These are phyloP conservation scores for Halichoerus grypus DNA, from an alignment of 2,113 vertebrate genomes.

Conservation along the genomic window DNA sequence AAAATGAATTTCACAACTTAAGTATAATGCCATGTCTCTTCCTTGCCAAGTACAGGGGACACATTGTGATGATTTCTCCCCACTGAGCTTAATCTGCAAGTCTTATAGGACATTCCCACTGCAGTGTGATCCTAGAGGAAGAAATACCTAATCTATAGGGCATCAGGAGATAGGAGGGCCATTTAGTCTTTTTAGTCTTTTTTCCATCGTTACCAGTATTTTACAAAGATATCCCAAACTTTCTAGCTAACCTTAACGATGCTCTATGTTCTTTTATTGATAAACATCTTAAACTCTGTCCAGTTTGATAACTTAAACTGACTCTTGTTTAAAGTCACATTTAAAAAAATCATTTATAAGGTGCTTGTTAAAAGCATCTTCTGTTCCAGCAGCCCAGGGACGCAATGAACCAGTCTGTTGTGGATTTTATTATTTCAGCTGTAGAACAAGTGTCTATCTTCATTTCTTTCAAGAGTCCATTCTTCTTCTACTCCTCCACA, in stretches of 20 bases:
- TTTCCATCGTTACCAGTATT: neutral
- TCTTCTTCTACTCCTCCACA: fast-evolving
- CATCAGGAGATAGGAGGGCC: too few relatives aligned
- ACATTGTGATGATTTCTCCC: conserved; percentile 25
- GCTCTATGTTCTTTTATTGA: neutral
- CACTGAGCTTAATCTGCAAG: conserved; percentile 56
- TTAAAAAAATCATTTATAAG: neutral
- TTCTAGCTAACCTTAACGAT: neutral
- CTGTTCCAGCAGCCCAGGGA: neutral
- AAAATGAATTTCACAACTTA: conserved; percentile 69
- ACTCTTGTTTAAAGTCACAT: neutral
- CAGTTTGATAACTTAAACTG: neutral
- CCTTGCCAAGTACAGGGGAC: conserved; percentile 29
- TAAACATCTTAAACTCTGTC: neutral
- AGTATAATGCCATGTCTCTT: conserved; percentile 35
- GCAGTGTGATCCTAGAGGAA: neutral
- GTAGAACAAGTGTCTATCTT: neutral
- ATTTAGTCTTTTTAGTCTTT: too few relatives aligned
- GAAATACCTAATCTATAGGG: neutral
- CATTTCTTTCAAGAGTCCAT: neutral
- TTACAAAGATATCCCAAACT: neutral
- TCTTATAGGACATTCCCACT: neutral
- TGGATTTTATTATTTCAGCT: neutral
- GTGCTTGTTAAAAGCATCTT: neutral
- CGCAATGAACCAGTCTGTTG: neutral